A percentile compares a stretch with the other conserved stretches of the same genome.
These are phyloP conservation scores for Drosophila melanica DNA, from an alignment of 1,140 invertebrate species.

Conservation along the genomic window DNA sequence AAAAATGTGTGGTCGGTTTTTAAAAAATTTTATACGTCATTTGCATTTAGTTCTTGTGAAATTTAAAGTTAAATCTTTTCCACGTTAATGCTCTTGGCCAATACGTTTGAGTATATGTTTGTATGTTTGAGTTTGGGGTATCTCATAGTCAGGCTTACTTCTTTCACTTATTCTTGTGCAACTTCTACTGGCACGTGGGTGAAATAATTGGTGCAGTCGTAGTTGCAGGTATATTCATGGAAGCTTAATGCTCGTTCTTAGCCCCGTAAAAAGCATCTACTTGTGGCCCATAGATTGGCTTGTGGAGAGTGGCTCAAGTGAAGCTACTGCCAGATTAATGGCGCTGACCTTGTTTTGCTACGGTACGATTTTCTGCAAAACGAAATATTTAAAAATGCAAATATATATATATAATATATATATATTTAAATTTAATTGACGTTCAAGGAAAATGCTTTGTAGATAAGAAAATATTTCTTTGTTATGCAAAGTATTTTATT, in stretches of 20 bases:
- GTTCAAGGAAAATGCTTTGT: background rate
- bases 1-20: too few relatives aligned
- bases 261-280: background rate
- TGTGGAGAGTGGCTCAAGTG: background rate
- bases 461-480: background rate
- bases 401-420: too few relatives aligned
- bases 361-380: background rate
- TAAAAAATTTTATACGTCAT: too few relatives aligned
- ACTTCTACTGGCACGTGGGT: conserved; percentile 10
- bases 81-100: too few relatives aligned
- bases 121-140: too few relatives aligned
- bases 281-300: background rate
- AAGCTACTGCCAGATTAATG: background rate
- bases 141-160: background rate
- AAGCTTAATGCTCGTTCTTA: conserved; percentile 3
- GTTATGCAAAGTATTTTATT: background rate
- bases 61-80: too few relatives aligned
- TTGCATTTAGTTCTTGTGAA: too few relatives aligned
- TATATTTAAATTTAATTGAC: background rate
- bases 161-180: too few relatives aligned
- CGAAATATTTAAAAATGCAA: background rate
- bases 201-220: conserved; percentile 3
- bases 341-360: background rate
- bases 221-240: background rate
- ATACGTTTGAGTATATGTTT: too few relatives aligned